Evolutionary conservation across 2,888 invertebrate genomes (phyloP).

Genomic region (Ecdyonurus torrentis): DNA sequence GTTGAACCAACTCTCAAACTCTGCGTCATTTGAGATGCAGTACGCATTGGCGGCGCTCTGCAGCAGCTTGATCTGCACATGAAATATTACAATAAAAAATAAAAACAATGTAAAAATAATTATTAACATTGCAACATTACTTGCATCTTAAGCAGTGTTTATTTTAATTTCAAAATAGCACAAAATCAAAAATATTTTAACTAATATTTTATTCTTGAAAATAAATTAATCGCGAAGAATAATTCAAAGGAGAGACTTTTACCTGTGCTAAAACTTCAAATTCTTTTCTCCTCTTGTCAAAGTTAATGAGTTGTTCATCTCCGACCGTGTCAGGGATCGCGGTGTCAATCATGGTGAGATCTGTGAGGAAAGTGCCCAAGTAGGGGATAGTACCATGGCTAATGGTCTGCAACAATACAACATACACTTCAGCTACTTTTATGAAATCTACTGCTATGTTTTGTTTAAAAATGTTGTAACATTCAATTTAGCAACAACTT

Average conservation of each 20-base stretch:
- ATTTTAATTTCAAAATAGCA: neutral
- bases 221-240: too few species aligned
- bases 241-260: constrained; percentile 1
- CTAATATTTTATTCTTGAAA: too few species aligned
- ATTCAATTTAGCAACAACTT: too few species aligned
- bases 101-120: neutral
- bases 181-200: neutral
- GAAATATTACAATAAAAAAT: constrained; percentile 7
- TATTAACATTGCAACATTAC: constrained; percentile 5
- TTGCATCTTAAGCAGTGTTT: too few species aligned
- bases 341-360: constrained; percentile 96
- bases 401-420: constrained; percentile 45
- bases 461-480: too few species aligned
- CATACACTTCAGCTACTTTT: too few species aligned
- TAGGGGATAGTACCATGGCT: constrained; percentile 95
- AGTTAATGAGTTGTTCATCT: constrained; percentile 79
- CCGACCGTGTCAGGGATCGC: constrained; percentile 70
- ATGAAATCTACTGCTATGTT: too few species aligned
- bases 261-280: constrained; percentile 90
- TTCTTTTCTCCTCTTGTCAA: constrained; percentile 94
- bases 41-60: constrained; percentile 95
- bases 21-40: constrained; percentile 64
- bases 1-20: constrained; percentile 93
- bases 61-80: constrained; percentile 65
- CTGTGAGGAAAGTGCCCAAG: constrained; percentile 93